Conservation (phyloP, 2,113 vertebrate genomes). For the Anguilla rostrata region DNA sequence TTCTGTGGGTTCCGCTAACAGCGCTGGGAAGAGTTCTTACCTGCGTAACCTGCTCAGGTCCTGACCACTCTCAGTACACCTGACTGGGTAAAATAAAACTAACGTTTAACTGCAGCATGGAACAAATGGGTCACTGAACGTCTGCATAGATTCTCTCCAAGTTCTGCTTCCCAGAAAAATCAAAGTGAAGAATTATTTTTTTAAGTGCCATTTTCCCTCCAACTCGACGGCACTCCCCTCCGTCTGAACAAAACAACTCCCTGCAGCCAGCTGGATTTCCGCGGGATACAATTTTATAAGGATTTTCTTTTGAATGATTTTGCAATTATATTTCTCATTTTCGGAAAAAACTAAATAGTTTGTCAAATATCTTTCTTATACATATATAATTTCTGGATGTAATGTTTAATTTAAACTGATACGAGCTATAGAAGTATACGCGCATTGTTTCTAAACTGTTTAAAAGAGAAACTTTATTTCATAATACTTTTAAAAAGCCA, state of each 20-base stretch:
- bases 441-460: not conserved
- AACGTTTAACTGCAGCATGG: not conserved
- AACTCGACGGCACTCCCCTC: not conserved
- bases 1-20: constrained; percentile 54
- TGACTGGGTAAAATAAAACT: constrained; percentile 36
- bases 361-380: not conserved
- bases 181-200: not conserved
- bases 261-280: not conserved
- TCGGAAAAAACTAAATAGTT: not conserved
- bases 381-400: not conserved
- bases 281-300: not conserved
- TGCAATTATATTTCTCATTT: not conserved
- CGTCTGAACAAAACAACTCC: not conserved
- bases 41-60: constrained; percentile 59
- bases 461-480: not conserved
- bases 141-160: not conserved
- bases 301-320: not conserved
- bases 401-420: not conserved
- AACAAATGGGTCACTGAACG: not conserved
- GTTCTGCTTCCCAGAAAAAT: not conserved
- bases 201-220: not conserved
- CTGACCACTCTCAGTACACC: constrained; percentile 61
- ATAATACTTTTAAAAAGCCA: not conserved
- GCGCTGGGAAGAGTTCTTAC: constrained; percentile 13
- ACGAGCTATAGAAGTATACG: not conserved